phyloP scores from a whole-genome alignment of 92 coral and sea anemone species.

The Bergia puertoricense region DNA sequence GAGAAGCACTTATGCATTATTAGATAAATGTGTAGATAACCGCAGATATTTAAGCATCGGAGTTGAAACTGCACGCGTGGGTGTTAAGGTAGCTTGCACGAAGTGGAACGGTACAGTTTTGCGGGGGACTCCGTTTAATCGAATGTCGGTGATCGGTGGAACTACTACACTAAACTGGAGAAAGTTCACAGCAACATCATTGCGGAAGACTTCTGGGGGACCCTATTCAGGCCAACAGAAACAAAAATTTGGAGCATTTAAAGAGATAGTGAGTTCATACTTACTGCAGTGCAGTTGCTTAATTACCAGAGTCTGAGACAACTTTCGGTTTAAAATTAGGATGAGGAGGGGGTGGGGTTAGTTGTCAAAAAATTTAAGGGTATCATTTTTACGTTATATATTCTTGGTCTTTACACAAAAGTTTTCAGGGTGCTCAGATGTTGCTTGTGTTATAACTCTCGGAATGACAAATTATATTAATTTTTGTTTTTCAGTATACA shows the following conservation, averaged over 20 bases:
- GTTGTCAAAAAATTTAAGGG: no score
- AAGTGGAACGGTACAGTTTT: neutral
- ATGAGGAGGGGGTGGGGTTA: no score
- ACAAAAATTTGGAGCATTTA: slow-evolving; percentile 19
- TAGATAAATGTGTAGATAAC: neutral
- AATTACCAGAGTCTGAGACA: no score
- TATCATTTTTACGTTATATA: no score
- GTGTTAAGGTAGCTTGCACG: neutral
- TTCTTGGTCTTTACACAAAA: no score
- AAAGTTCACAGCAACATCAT: neutral
- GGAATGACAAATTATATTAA: no score
- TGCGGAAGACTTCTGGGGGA: neutral
- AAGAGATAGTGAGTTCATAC: slow-evolving; percentile 26
- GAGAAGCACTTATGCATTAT: neutral
- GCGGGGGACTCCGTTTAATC: neutral
- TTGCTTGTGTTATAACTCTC: no score
- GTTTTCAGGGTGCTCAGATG: no score
- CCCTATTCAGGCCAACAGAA: neutral
- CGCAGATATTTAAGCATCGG: neutral
- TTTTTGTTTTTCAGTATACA: no score
- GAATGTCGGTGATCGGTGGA: neutral
- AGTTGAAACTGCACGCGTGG: neutral
- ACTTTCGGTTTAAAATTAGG: no score
- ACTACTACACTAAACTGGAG: slow-evolving; percentile 2
- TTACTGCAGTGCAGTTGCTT: no score